Conservation (phyloP, 2,888 invertebrate genomes). For the Cyclophora albipunctata region DNA sequence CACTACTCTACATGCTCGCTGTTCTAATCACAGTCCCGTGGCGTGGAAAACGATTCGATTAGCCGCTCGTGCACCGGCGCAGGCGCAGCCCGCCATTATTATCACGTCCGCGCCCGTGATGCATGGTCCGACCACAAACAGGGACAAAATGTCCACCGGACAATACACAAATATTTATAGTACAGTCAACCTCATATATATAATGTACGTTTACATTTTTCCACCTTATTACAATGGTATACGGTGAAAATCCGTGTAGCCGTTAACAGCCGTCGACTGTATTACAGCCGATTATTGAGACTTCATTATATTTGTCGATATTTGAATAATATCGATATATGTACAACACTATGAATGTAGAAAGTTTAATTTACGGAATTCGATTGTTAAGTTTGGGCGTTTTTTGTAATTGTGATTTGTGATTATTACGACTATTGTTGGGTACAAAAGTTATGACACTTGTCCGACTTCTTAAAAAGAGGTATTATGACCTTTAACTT, state of each 20-base stretch:
- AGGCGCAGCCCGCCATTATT: constrained; percentile 24
- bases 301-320: constrained; percentile 15
- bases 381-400: too few species aligned
- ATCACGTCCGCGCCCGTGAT: constrained; percentile 29
- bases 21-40: constrained; percentile 20
- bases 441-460: too few species aligned
- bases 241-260: too few species aligned
- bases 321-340: constrained; percentile 12
- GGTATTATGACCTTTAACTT: too few species aligned
- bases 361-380: constrained; percentile 3
- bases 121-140: constrained; percentile 24
- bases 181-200: neutral
- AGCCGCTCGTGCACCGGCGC: constrained; percentile 22
- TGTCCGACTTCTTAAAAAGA: too few species aligned
- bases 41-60: constrained; percentile 45
- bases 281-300: constrained; percentile 12
- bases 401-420: too few species aligned
- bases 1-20: neutral
- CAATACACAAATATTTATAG: constrained; percentile 13
- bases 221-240: too few species aligned
- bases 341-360: constrained; percentile 1
- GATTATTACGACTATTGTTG: too few species aligned
- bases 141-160: constrained; percentile 14
- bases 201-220: too few species aligned
- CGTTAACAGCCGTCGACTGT: too few species aligned